Base-by-base conservation (phyloP, 2,888 invertebrate genomes). In the Hydraecia micacea region DNA sequence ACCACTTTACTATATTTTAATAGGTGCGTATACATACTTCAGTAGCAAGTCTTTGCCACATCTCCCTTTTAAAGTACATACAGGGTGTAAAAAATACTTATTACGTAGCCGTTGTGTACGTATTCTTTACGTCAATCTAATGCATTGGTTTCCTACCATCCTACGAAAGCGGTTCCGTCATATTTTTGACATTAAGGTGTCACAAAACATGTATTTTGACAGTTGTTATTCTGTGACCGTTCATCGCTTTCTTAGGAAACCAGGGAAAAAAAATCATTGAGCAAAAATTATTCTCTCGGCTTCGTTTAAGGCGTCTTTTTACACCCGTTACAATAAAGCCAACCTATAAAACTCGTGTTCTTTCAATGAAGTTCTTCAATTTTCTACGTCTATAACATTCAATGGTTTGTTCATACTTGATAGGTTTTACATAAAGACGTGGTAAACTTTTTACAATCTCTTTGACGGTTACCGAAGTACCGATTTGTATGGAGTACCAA, bases 371-470 rank as follows among this genome's bases (percentile, higher is more conserved):
- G 75, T 55, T 77, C 75, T 70, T 67, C 65, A 75, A 83, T 88
- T 68, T 62, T 71, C 58, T 39, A n/a, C 87, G 74, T 79, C 36
- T 67, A 68, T 74, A 71, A 74, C 63, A 49, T 18, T 66, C 74
- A 73, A 87, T 80, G 67, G 52, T 46, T 75, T 72, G 66, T 88
- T 83, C 75, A 84, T 86, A 87, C 78, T 88, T 85, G 85, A 87
- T 72, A 32, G 87, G 39, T 46, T 81, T 39, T 70, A 42, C 73
- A 80, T 80, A 88, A 87, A 85, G 75, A 25, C 15, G 42, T 60
- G 25, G 65, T 73, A 66, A 81, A 76, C 28, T 87, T 87, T 88
- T 88, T 85, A 87, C 69, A 74, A 79, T 11, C 60, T 46, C 78
- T 84, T 84, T 75, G 70, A 86, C 73, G 62, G 73, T 36, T 73